Evolutionary conservation across 2,113 vertebrate species (phyloP), one percentile per base, ranked within the genome.

Genomic region (Oncorhynchus gorbuscha): DNA sequence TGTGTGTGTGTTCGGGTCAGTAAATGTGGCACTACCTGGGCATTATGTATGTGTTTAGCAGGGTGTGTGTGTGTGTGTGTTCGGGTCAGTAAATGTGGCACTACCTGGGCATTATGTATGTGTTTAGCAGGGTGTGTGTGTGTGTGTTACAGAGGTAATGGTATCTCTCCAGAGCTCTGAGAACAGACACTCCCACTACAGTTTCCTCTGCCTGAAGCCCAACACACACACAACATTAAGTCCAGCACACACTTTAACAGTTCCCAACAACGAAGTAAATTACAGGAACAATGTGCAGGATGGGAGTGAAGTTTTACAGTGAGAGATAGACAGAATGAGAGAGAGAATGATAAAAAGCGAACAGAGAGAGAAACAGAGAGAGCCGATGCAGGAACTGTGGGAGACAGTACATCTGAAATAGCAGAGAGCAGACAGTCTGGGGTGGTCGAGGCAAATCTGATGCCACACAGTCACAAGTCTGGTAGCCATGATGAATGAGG

Each of bases 101-200:
- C 32, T 35, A 5, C 5, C 32, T 35, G 5, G 32, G 32, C 5
- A 35, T 35, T 35, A 35, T 35, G 32, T 5, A 35, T 35, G 5
- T 35, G 32, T 35, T 35, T 35, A 35, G 5, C 32, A 35, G 32
- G 7, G 8, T 51, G 11, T 39, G 35, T 51, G 11, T 51, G 49
- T 81, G 39, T 51, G 11, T 51, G 49, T 83, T 86, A 85, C 78
- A 84, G 62, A 86, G 83, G 89, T 89, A 91, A 91, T 88, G 86
- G 89, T 92, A 92, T 91, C 91, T 84, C 87, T 89, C 89, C 89
- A 89, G 79, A 81, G 87, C 84, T 83, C 84, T 69, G 72, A 76
- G 79, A 81, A 83, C 74, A 82, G 86, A 80, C 84, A 86, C 88
- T 89, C 87, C 88, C 85, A 89, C 73, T 59, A 81, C 80, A 79